Evolutionary conservation across 1,140 invertebrate genomes (phyloP), one percentile per base, ranked within the genome.

Genomic region (Acromyrmex echinatior): DNA sequence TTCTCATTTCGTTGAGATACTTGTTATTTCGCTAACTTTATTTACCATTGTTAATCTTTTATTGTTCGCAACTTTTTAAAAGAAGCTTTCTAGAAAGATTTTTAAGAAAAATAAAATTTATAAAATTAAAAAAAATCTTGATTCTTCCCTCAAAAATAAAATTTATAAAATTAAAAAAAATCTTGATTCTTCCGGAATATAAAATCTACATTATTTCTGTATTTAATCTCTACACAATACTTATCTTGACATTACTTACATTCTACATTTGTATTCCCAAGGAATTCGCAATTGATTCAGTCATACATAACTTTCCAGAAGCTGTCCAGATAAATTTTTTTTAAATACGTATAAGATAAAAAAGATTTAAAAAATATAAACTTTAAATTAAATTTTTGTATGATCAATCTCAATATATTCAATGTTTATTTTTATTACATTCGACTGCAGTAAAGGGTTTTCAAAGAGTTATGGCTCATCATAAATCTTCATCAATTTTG

Each of bases 351-450:
- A 0, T 65, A 21, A 45, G 45, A 68, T 21, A 45, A 10, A 45
- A 45, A 12, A 18, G 7, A 28, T 28, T 2, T 12, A 39, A 21
- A n/a, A n/a, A 58, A 58, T 18, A 21, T 45, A 45, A 70, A 35
- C 45, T 45, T 12, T 12, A 73, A 53, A 51, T 73, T 73, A 73
- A 28, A 51, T 12, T 6, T 3, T 18, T 35, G 28, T 28, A 21
- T 12, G 10, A 68, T 68, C n/a, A 58, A 53, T 73, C 25, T 74
- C 71, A 5, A 74, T 53, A 74, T 5, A 39, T 39, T 39, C 18
- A 12, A 35, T 0, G 9, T 39, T n/a, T 35, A 58, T 56, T 14
- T 39, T 39, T 7, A 28, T 71, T 28, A 51, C 39, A 49, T 28
- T 18, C 45, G 39, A 73, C n/a, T 16, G 70, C n/a, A 18, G 9